These are phyloP conservation scores for Gymnoscopelus braueri DNA, from an alignment of 2,797 vertebrate species.

Conservation along the genomic window DNA sequence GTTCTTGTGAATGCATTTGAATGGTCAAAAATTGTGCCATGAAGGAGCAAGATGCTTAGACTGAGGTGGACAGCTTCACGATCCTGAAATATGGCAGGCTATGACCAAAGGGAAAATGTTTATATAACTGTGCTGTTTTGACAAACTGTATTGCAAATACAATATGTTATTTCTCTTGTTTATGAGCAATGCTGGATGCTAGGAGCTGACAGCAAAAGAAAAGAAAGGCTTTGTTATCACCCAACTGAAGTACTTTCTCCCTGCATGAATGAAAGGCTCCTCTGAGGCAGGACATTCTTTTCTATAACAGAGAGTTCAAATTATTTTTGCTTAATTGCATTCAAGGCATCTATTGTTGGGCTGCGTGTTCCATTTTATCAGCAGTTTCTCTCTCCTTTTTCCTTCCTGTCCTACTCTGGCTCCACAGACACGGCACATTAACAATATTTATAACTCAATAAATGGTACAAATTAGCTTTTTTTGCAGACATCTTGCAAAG, in stretches of 20 bases:
- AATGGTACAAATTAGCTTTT: slow-evolving; percentile 34
- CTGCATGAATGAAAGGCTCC: slow-evolving; percentile 59
- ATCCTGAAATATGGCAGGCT: no score
- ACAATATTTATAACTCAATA: slow-evolving; percentile 54
- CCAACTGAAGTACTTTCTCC: slow-evolving; percentile 37
- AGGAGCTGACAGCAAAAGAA: background rate
- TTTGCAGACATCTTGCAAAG: slow-evolving; percentile 53
- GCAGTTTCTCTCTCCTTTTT: slow-evolving; percentile 51
- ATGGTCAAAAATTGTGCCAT: no score
- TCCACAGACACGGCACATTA: slow-evolving; percentile 48
- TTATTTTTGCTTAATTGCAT: slow-evolving; percentile 75
- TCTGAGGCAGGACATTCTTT: slow-evolving; percentile 73
- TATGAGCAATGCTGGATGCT: no score
- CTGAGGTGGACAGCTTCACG: no score
- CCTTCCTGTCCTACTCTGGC: slow-evolving; percentile 40
- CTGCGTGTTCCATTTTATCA: slow-evolving; percentile 53
- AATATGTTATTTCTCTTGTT: no score
- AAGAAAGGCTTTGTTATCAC: slow-evolving; percentile 3
- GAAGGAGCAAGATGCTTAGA: no score
- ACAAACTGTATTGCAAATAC: no score
- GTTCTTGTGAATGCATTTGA: no score
- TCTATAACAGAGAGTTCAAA: slow-evolving; percentile 58
- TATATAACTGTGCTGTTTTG: no score
- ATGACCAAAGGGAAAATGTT: no score
- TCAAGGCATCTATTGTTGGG: slow-evolving; percentile 64